These are phyloP conservation scores for Ochotona curzoniae DNA, from an alignment of 2,113 vertebrate genomes.

Conservation along the genomic window DNA sequence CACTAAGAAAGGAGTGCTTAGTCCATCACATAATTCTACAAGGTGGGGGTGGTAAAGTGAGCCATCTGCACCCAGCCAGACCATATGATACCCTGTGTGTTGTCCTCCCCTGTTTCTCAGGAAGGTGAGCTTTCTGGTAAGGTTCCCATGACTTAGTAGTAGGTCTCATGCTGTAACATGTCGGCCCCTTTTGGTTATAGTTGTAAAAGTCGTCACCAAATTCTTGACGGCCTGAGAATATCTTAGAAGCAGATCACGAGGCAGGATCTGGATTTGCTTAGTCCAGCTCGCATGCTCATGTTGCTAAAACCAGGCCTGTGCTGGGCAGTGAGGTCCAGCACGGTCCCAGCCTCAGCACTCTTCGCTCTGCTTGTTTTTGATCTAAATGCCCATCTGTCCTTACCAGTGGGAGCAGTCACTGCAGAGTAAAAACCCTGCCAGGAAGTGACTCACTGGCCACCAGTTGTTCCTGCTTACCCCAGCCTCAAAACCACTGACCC, in stretches of 20 bases:
- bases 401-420: conserved; percentile 89
- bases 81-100: not conserved
- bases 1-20: not conserved
- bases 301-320: conserved; percentile 16
- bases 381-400: conserved; percentile 75
- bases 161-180: conserved; percentile 9
- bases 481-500: conserved; percentile 95
- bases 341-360: not conserved
- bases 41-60: not conserved
- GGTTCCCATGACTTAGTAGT: not conserved
- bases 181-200: conserved; percentile 33
- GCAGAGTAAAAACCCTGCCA: conserved; percentile 89
- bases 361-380: conserved; percentile 13
- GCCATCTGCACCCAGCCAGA: conserved; percentile 12
- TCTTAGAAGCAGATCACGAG: not conserved
- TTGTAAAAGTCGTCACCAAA: conserved; percentile 28
- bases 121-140: not conserved
- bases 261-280: conserved; percentile 32
- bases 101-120: not conserved
- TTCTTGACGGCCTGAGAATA: conserved; percentile 33
- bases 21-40: conserved; percentile 23
- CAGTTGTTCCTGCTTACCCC: conserved; percentile 91
- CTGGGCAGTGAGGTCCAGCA: not conserved
- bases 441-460: conserved; percentile 90
- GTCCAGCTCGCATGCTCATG: not conserved